Base-by-base conservation (phyloP, 2,113 vertebrate species). In the Pseudopipra pipra region DNA sequence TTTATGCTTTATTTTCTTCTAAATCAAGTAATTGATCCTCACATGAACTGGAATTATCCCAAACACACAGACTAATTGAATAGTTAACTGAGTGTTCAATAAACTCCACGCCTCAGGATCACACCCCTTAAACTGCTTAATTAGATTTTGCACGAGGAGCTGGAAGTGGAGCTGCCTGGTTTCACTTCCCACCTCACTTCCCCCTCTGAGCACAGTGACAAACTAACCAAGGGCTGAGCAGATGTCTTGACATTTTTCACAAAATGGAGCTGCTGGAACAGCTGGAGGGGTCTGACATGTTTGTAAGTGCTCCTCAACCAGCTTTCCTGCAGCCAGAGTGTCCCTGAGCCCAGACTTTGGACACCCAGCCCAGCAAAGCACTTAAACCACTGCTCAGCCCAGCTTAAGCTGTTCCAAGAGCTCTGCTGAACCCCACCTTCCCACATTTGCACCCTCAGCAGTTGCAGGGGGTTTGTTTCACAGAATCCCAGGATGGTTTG, bases 11-110 rank as follows among this genome's bases (percentile, higher is more conserved):
- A 84, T 83, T 97, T 96, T 86, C 85, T 89, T 96, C 68, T 89
- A 92, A 96, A 93, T 78, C 92, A 72, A 91, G 71, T 39, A 92
- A 97, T 87, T 96, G 96, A 96, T 93, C 82, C 93, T n/a, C 52
- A 14, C 52, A 78, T 61, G 87, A 95, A 91, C 89, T 81, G 74
- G 74, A 97, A 96, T 93, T 93, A 82, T 16, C 75, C 85, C 92
- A 66, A 95, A 56, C 4, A 70, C 68, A 62, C 85, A 14, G 73
- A 76, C 30, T 90, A 95, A 95, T 71, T 86, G 89, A 93, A 81
- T 6, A 90, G 83, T 78, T 92, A 92, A 80, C 95, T 79, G 67
- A 92, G 65, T 63, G 72, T 51, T 93, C 95, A 71, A 88, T 94
- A 93, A 74, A 71, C 76, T 80, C 88, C 86, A 80, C 90, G 93